Percentiles rank a stretch among this genome's conserved stretches.
phyloP scores from a whole-genome alignment of 2,797 vertebrate genomes.

The Liparis tanakae region DNA sequence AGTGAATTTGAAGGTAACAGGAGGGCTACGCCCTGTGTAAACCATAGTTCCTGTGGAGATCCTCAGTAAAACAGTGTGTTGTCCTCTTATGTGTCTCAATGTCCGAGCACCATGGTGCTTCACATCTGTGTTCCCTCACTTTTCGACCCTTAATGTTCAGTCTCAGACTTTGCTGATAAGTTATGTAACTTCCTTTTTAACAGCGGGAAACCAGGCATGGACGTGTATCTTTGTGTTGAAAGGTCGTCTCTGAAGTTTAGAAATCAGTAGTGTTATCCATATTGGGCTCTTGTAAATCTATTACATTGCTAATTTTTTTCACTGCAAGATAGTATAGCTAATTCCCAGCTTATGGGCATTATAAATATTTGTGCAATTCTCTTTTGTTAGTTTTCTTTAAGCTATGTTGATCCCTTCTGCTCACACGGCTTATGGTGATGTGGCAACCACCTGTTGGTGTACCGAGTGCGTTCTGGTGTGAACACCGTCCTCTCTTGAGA shows the following conservation, averaged over 20 bases:
- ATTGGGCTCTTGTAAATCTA: not conserved
- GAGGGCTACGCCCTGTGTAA: not conserved
- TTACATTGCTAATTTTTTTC: not conserved
- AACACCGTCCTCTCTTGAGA: constrained; percentile 57
- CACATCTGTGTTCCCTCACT: not conserved
- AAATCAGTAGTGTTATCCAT: not conserved
- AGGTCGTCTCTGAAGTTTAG: not conserved
- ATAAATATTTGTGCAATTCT: constrained; percentile 7
- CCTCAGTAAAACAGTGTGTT: not conserved
- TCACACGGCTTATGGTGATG: constrained; percentile 59
- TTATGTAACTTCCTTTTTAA: not conserved
- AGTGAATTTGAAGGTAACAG: too few species aligned
- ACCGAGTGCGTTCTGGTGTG: constrained; percentile 74
- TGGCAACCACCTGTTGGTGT: constrained; percentile 72
- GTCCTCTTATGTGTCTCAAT: not conserved
- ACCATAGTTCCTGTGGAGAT: not conserved
- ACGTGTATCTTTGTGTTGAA: not conserved
- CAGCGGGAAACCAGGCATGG: not conserved
- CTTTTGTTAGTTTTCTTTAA: not conserved
- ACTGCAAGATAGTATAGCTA: not conserved
- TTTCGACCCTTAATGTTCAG: not conserved
- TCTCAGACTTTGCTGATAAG: not conserved
- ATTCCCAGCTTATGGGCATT: not conserved
- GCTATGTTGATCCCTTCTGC: constrained; percentile 22
- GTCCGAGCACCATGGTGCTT: not conserved